Percentiles rank a stretch among this genome's conserved stretches.
phyloP scores from a whole-genome alignment of 2,797 vertebrate species.

The Prunella strophiata region DNA sequence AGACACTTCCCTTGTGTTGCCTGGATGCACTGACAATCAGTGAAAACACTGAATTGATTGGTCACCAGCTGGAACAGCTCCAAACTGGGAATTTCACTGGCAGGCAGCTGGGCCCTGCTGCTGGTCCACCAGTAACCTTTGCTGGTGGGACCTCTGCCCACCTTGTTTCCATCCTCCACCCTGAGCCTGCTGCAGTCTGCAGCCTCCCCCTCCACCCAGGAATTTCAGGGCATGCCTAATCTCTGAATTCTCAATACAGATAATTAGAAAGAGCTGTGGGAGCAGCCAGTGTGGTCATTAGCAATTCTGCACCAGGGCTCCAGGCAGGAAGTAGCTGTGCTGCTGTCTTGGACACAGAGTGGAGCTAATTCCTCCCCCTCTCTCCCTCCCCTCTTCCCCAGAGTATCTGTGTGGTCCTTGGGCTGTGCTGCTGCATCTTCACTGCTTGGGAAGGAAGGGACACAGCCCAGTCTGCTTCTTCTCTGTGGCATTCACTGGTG shows the following conservation, averaged over 20 bases:
- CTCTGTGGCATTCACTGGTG: background rate
- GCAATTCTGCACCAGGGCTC: constrained; percentile 48
- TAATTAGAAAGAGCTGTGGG: background rate
- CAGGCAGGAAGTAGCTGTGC: constrained; percentile 37
- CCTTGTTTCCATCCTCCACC: background rate
- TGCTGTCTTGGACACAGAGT: constrained; percentile 26
- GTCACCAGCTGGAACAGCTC: constrained; percentile 37
- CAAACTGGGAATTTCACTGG: background rate
- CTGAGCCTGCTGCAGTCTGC: background rate
- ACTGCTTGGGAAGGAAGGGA: background rate
- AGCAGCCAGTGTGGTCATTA: constrained; percentile 33
- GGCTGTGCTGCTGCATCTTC: background rate
- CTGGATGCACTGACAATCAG: constrained; percentile 48
- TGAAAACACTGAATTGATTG: constrained; percentile 32
- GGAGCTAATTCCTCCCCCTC: background rate
- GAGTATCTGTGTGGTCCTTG: constrained; percentile 13
- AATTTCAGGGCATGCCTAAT: background rate
- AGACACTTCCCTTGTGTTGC: constrained; percentile 43
- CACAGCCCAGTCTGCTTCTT: background rate
- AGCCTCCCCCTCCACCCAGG: background rate
- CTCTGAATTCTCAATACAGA: background rate
- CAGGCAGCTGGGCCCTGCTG: background rate
- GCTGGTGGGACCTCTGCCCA: background rate
- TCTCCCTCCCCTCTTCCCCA: background rate
- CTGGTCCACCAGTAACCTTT: background rate